These are phyloP conservation scores for Sebastiscus albofasciatus DNA, from an alignment of 2,797 vertebrate species.

Conservation along the genomic window DNA sequence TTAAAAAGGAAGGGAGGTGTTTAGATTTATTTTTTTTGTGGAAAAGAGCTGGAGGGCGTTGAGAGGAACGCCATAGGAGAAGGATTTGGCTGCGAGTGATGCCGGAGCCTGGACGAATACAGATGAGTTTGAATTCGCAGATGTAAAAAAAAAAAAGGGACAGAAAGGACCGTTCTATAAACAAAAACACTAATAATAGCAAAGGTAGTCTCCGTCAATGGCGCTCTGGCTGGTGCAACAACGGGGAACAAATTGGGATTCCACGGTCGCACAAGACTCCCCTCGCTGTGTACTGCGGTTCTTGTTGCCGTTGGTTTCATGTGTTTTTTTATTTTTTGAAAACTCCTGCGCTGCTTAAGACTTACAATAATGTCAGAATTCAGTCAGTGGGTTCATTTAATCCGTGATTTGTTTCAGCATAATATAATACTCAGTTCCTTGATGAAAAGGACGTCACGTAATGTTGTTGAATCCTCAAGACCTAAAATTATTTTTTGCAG, in stretches of 20 bases:
- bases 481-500: conserved; percentile 3
- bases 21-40: conserved; percentile 11
- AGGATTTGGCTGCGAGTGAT: conserved; percentile 64
- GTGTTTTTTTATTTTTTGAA: conserved; percentile 14
- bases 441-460: not conserved
- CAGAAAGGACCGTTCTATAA: conserved; percentile 6
- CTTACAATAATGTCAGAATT: not conserved
- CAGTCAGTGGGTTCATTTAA: not conserved
- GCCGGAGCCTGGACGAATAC: conserved; percentile 61
- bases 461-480: not conserved
- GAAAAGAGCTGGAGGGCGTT: conserved; percentile 39
- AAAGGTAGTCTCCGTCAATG: conserved; percentile 48
- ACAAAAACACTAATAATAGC: conserved; percentile 39
- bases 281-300: conserved; percentile 28
- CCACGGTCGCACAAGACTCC: conserved; percentile 57
- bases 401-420: not conserved
- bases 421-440: not conserved
- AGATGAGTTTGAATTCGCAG: conserved; percentile 65
- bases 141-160: conserved; percentile 30
- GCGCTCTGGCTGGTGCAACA: conserved; percentile 52
- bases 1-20: not conserved
- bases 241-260: conserved; percentile 69
- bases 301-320: conserved; percentile 29
- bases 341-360: conserved; percentile 7
- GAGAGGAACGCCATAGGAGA: conserved; percentile 51